These are phyloP conservation scores for Cotesia vestalis DNA, from an alignment of 1,140 invertebrate genomes.

Conservation along the genomic window DNA sequence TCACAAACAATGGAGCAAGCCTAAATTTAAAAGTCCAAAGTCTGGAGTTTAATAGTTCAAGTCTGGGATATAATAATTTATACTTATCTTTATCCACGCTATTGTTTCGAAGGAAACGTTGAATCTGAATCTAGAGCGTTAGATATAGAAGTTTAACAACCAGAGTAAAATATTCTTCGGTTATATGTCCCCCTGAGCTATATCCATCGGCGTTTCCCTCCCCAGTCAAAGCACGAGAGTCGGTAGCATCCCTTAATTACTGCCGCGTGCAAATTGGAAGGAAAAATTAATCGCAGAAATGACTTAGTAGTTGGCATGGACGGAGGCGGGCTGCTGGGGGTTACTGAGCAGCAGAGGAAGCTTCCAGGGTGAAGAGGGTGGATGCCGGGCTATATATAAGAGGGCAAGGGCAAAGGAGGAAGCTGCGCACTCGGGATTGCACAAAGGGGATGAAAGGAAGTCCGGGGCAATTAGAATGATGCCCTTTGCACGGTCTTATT, in stretches of 20 bases:
- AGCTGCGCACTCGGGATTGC: slow-evolving; percentile 36
- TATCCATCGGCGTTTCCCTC: slow-evolving; percentile 55
- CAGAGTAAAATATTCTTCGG: slow-evolving; percentile 30
- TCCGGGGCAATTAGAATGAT: slow-evolving; percentile 36
- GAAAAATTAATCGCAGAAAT: slow-evolving; percentile 70
- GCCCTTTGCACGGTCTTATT: slow-evolving; percentile 38
- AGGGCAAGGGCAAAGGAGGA: slow-evolving; percentile 45
- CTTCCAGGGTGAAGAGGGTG: background rate
- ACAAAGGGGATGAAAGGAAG: slow-evolving; percentile 37
- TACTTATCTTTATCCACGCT: slow-evolving; percentile 35
- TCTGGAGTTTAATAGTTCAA: too few relatives aligned
- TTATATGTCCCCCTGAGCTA: slow-evolving; percentile 56
- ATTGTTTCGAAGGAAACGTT: slow-evolving; percentile 23
- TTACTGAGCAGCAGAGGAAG: slow-evolving; percentile 27
- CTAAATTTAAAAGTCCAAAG: too few relatives aligned
- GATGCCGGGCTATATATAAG: background rate
- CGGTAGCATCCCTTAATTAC: slow-evolving; percentile 60
- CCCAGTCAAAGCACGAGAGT: background rate
- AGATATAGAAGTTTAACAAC: background rate
- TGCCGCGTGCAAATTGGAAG: slow-evolving; percentile 68
- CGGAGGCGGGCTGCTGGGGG: slow-evolving; percentile 27
- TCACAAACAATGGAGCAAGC: too few relatives aligned
- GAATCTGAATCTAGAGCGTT: background rate
- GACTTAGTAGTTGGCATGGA: slow-evolving; percentile 62
- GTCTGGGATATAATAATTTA: too few relatives aligned